Evolutionary conservation across 2,888 invertebrate species (phyloP), one percentile per base, ranked within the genome.

Genomic region (Odontocolon sp.): DNA sequence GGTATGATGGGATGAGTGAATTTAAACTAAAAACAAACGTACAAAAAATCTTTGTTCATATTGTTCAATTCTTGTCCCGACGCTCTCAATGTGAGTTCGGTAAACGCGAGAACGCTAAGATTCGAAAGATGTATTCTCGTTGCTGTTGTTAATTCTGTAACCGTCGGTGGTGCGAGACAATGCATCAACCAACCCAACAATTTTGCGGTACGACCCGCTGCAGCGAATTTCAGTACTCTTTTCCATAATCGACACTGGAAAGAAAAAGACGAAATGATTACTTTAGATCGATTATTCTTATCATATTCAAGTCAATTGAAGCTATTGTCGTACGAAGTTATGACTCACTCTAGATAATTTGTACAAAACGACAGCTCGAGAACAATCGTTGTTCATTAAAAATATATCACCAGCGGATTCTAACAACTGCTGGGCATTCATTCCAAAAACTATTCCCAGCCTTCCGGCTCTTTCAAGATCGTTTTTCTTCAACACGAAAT

Each of bases 351-450:
- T 94, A 0, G 96, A 94, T 68, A 97, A 92, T 84, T 95, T 95
- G 90, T 96, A 98, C 16, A 97, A 93, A 77, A 95, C 93, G 80
- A 95, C 92, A 0, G 97, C 97, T 74, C 95, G 95, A 57, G 94
- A 93, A 76, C 95, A 94, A 81, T 95, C 94, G 9, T 94, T 94
- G 76, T 94, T 93, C 2, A 94, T 92, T 86, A 98, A 91, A 85
- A 96, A 92, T 89, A 95, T 92, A 90, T 97, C 97, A 0, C 97
- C 97, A 28, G 96, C 95, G 82, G 94, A 93, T 87, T 96, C 95
- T 80, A 97, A 92, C 61, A 95, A 91, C 64, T 93, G 92, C 77
- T 94, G 93, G 56, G 95, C 91, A 83, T 94, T 93, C 63, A 94
- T 89, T 54, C 93, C 92, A 85, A 93, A 93, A 57, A 94, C 91